Conservation (phyloP, 2,113 vertebrate genomes). For the Pionites leucogaster region DNA sequence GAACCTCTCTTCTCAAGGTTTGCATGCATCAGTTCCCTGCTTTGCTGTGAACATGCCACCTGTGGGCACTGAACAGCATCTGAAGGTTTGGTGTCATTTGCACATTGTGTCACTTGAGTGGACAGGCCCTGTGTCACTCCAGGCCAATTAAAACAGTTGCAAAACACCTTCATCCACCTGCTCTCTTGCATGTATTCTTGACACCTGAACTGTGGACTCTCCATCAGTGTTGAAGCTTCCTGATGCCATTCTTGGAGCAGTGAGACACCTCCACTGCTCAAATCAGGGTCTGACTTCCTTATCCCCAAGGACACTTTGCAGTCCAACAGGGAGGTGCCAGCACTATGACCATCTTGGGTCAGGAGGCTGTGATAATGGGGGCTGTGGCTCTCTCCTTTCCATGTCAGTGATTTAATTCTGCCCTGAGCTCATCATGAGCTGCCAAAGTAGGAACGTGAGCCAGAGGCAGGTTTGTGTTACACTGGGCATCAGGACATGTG, state of each 20-base stretch:
- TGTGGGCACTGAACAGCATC: fast-evolving
- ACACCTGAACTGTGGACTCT: fast-evolving
- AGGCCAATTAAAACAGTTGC: background rate
- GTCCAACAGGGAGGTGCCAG: background rate
- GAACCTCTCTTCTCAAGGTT: background rate
- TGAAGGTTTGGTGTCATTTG: background rate
- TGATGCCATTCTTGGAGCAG: fast-evolving
- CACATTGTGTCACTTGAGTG: background rate
- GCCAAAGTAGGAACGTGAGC: fast-evolving
- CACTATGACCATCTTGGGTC: background rate
- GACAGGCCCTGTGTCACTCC: background rate
- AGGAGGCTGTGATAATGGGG: background rate
- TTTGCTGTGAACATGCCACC: background rate
- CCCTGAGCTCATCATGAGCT: background rate
- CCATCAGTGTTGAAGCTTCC: background rate
- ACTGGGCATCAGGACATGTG: background rate
- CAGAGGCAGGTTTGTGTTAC: background rate
- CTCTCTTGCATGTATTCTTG: fast-evolving
- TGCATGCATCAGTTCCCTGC: background rate
- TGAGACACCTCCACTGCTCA: background rate
- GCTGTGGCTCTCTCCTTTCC: background rate
- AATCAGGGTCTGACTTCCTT: background rate
- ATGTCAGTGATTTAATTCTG: background rate
- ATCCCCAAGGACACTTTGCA: background rate
- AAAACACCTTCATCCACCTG: background rate